Conservation (phyloP, 2,113 vertebrate genomes). For the Mungos mungo region DNA sequence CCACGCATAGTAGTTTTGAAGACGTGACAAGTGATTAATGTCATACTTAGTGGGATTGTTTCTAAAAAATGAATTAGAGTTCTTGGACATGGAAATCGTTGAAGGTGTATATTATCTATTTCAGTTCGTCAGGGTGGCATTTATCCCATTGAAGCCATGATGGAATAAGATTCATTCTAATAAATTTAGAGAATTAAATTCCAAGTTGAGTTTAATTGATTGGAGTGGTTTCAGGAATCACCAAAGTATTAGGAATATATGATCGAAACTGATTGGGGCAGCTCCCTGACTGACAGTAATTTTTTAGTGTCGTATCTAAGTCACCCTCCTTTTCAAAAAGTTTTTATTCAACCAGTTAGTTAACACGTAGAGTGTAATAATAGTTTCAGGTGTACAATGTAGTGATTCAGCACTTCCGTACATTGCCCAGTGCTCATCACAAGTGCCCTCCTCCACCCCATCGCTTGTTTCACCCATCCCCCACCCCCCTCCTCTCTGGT, state of each 20-base stretch:
- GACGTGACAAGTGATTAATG: slow-evolving; percentile 49
- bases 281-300: neutral
- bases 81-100: slow-evolving; percentile 34
- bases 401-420: neutral
- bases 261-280: neutral
- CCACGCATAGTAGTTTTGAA: neutral
- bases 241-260: neutral
- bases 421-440: neutral
- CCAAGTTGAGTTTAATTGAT: neutral
- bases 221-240: neutral
- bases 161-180: neutral
- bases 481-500: neutral
- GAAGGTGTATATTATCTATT: slow-evolving; percentile 17
- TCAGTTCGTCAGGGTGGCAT: neutral
- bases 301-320: neutral
- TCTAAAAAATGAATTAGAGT: slow-evolving; percentile 41
- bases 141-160: neutral
- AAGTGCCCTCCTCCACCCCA: neutral
- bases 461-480: neutral
- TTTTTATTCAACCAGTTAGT: neutral
- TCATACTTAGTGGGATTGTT: slow-evolving; percentile 33
- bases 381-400: neutral
- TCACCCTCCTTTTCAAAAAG: neutral
- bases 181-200: neutral
- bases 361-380: neutral